Evolutionary conservation across 2,888 invertebrate species (phyloP), one percentile per base, ranked within the genome.

Genomic region (Mesodorylaimus sp.): DNA sequence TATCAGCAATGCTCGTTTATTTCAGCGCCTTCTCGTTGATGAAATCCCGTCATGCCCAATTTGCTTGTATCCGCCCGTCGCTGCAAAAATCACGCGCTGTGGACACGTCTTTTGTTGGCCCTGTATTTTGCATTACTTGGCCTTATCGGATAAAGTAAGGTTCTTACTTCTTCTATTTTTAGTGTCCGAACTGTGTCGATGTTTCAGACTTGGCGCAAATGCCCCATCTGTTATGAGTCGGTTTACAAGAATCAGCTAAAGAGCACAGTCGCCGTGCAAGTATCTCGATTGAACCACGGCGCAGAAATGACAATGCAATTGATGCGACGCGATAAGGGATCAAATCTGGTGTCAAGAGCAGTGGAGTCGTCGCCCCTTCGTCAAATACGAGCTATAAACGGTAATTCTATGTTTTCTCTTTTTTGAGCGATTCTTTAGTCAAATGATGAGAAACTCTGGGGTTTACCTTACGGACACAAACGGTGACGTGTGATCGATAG

Each of bases 41-140:
- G 66, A 66, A 52, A 54, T 60, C 58, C 75, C 80, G 23, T 77
- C 77, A 38, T 93, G 93, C 66, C 93, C 93, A 0, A 91, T 95
- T 63, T 95, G 93, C 68, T 74, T 93, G 55, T 81, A 81, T 61
- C 72, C 79, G 32, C 88, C 89, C 2, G 75, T 78, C 48, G 84
- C 87, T 48, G 88, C 82, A 1, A 86, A 89, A 69, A 83, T 89
- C 65, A 89, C 88, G 0, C 77, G 80, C 39, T 95, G 93, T 68
- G 91, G 93, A 10, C 93, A 95, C 66, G 81, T 87, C 54, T 91
- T 83, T 68, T 95, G 93, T 69, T 93, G 87, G 88, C 77, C 88
- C 0, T 95, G 93, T 64, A 78, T 88, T 59, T 75, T 95, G 45
- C 91, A 91, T 68, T 91, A 91, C 66, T 74, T 87, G 39, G 79